Evolutionary conservation across 2,888 invertebrate species (phyloP).

Genomic region (Marronus borbonicus): DNA sequence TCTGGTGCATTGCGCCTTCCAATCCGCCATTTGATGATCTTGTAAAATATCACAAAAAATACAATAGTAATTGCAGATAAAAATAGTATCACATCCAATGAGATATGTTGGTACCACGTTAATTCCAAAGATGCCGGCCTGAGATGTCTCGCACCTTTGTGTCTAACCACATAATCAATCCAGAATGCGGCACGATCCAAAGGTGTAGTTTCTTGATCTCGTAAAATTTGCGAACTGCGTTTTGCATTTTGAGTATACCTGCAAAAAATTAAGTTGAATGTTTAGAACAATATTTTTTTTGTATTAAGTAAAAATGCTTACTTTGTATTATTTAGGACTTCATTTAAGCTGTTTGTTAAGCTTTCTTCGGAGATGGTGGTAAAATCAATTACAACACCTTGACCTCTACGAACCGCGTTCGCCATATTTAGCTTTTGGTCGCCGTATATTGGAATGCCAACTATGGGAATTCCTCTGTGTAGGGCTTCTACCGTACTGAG

Average conservation of each 20-base stretch:
- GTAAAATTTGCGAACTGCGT: slow-evolving; percentile 51
- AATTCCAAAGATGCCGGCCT: slow-evolving; percentile 56
- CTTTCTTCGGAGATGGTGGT: slow-evolving; percentile 20
- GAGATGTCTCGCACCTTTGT: slow-evolving; percentile 58
- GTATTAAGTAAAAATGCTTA: not conserved
- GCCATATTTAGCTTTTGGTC: slow-evolving; percentile 77
- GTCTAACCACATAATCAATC: slow-evolving; percentile 57
- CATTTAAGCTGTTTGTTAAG: slow-evolving; percentile 10
- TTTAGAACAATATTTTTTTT: not conserved
- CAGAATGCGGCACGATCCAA: slow-evolving; percentile 58
- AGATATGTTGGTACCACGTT: slow-evolving; percentile 58
- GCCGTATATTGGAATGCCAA: slow-evolving; percentile 77
- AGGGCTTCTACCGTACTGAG: slow-evolving; percentile 76
- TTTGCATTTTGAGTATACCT: slow-evolving; percentile 51
- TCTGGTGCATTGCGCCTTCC: not conserved
- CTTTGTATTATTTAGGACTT: slow-evolving; percentile 32
- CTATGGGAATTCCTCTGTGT: slow-evolving; percentile 74
- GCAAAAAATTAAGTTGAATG: not conserved
- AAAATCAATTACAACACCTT: slow-evolving; percentile 26
- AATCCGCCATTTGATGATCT: slow-evolving; percentile 16
- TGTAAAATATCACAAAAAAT: slow-evolving; percentile 15
- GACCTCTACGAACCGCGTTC: slow-evolving; percentile 72
- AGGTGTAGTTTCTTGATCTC: slow-evolving; percentile 55
- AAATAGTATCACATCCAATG: slow-evolving; percentile 56
- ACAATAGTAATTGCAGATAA: slow-evolving; percentile 24